Evolutionary conservation across 2,888 invertebrate species (phyloP), one percentile per base, ranked within the genome.

Genomic region (Philhelius pedissequus): DNA sequence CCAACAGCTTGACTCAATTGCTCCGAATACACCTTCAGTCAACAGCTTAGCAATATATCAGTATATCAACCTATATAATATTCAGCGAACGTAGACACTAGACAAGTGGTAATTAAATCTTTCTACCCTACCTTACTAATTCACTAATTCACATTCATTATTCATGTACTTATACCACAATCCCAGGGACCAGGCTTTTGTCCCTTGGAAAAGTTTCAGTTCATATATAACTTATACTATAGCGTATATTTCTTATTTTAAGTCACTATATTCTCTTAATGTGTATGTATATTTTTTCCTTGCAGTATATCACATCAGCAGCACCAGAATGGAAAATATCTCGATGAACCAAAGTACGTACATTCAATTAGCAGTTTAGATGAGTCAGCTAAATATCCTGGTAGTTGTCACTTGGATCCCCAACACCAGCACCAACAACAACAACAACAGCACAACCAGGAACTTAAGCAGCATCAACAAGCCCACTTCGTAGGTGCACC

Each of bases 281-380:
- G 7, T 20, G 30, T 71, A 52, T 30, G 11, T 71, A 22, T 73
- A 30, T 50, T 38, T 48, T 18, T 75, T 35, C 73, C 32, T 77
- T 84, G 32, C 80, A 84, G 88, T 90, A 27, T 89, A 89, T 22
- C 89, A 88, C 86, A 74, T 70, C 79, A 76, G 87, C 81, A 88
- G 81, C 87, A 88, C 69, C 73, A 88, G 20, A 90, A 90, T 86
- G 90, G 91, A 50, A 91, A 91, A 88, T 91, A 91, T 87, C 88
- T 91, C 58, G 90, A 91, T 79, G 92, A 92, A 86, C 89, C 90
- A 25, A 92, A 92, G 86, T 92, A 92, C 76, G 89, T 91, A 35
- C 88, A 89, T 52, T 87, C 89, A 68, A 86, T 87, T 45, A 87
- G 88, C 77, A 87, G 88, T 3, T 78, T 91, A 73, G 91, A 91